A percentile compares a stretch with the other conserved stretches of the same genome.
Evolutionary conservation across 2,797 vertebrate genomes (phyloP).

Genomic region (Pitangus sulphuratus): DNA sequence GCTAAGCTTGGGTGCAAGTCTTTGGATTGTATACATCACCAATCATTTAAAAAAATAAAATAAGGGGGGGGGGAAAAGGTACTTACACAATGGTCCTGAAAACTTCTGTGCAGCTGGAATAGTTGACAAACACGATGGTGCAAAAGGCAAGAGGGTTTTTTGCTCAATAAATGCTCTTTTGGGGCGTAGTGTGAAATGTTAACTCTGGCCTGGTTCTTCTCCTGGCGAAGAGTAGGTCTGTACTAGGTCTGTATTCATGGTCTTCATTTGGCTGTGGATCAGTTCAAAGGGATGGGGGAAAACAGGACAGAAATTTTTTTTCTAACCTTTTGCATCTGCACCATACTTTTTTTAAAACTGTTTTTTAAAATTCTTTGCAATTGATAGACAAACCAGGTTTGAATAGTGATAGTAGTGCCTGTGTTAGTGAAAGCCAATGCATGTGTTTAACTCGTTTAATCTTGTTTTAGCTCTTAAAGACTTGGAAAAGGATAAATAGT

Average conservation of each 20-base stretch:
- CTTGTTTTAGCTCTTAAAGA: slow-evolving; percentile 8
- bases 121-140: background rate
- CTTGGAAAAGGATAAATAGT: background rate
- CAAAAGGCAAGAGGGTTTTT: background rate
- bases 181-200: background rate
- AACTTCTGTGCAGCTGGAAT: background rate
- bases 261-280: background rate
- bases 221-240: background rate
- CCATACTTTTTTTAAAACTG: background rate
- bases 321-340: background rate
- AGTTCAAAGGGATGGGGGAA: background rate
- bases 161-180: background rate
- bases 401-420: slow-evolving; percentile 26
- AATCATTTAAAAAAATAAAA: background rate
- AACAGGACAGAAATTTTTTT: background rate
- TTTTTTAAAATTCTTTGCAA: background rate
- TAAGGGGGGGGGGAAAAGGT: background rate
- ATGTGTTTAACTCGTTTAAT: slow-evolving; percentile 54
- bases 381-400: background rate
- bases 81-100: background rate
- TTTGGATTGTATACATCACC: background rate
- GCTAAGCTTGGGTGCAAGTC: background rate
- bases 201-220: background rate
- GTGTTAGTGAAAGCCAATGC: background rate
- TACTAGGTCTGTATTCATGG: background rate